A percentile compares a stretch with the other conserved stretches of the same genome.
Evolutionary conservation across 2,113 vertebrate species (phyloP).

Genomic region (Balaenoptera acutorostrata): DNA sequence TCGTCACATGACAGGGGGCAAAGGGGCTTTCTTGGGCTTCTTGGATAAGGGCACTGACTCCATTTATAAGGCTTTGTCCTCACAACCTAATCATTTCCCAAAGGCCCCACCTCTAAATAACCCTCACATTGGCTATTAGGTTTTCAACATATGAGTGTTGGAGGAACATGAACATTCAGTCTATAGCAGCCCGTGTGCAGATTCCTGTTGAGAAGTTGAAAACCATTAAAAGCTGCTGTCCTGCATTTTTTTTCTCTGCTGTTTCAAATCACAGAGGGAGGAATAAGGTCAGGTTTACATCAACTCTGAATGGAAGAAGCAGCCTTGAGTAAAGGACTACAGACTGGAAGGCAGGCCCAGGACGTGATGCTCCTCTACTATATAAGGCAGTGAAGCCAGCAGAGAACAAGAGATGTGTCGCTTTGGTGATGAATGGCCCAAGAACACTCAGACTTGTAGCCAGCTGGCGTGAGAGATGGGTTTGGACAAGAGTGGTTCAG

Average conservation of each 20-base stretch:
- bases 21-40: not conserved
- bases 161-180: fast-evolving
- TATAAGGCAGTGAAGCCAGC: not conserved
- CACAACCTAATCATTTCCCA: not conserved
- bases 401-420: not conserved
- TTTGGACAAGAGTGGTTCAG: not conserved
- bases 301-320: not conserved
- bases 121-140: not conserved
- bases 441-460: fast-evolving
- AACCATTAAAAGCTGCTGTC: too few relatives aligned
- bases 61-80: not conserved
- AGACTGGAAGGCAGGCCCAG: not conserved
- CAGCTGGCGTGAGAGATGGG: not conserved
- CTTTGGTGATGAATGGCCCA: not conserved
- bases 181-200: not conserved
- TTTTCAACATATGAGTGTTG: not conserved
- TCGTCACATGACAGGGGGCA: not conserved
- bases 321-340: not conserved
- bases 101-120: not conserved
- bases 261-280: not conserved
- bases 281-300: not conserved
- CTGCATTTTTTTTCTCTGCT: not conserved
- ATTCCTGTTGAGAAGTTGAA: not conserved
- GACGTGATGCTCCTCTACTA: not conserved
- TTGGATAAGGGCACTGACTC: not conserved